Evolutionary conservation across 2,888 invertebrate species (phyloP).

Genomic region (Dyspetes luteomarginatus): DNA sequence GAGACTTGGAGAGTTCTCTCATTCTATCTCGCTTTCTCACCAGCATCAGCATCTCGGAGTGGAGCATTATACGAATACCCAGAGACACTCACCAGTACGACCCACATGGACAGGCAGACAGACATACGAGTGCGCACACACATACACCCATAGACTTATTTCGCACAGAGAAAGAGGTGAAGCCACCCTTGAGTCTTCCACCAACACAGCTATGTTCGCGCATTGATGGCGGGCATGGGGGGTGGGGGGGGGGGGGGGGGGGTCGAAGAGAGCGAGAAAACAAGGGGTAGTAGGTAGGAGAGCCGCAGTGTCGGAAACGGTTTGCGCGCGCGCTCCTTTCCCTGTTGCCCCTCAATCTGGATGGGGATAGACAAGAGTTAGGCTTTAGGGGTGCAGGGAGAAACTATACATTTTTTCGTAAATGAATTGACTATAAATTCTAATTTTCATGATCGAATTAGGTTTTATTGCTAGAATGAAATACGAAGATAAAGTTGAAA

Average conservation of each 20-base stretch:
- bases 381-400: conserved; percentile 55
- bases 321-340: conserved; percentile 51
- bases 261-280: conserved; percentile 57
- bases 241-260: conserved; percentile 55
- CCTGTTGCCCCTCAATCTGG: conserved; percentile 7
- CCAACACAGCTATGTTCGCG: conserved; percentile 43
- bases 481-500: neutral
- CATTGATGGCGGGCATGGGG: conserved; percentile 52
- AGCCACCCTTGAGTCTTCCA: conserved; percentile 59
- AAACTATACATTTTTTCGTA: neutral
- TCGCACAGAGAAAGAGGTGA: conserved; percentile 63
- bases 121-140: neutral
- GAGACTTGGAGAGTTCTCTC: conserved; percentile 27
- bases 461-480: neutral
- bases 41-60: conserved; percentile 40
- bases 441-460: neutral
- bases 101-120: neutral
- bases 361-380: conserved; percentile 57
- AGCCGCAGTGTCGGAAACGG: conserved; percentile 58
- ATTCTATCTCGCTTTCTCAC: conserved; percentile 28
- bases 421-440: neutral
- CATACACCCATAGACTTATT: conserved; percentile 18
- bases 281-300: conserved; percentile 54
- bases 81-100: neutral
- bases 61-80: conserved; percentile 17